Conservation (phyloP, 2,113 vertebrate species). For the Pardalotus punctatus region DNA sequence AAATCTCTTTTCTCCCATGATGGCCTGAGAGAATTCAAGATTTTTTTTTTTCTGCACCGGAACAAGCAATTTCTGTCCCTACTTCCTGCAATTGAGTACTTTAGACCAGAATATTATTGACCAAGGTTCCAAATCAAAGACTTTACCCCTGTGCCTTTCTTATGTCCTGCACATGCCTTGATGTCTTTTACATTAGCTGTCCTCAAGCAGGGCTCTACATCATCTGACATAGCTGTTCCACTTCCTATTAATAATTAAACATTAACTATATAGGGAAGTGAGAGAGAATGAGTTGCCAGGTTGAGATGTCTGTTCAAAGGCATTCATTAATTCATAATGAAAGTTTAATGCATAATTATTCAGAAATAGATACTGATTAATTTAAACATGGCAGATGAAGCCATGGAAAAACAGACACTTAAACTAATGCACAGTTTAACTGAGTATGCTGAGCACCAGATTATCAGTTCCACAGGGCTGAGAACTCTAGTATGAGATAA, state of each 20-base stretch:
- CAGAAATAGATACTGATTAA: constrained; percentile 12
- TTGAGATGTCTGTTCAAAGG: constrained; percentile 22
- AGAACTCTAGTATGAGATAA: not conserved
- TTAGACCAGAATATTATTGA: not conserved
- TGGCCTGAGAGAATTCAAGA: too few species aligned
- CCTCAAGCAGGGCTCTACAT: not conserved
- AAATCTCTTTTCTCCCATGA: not conserved
- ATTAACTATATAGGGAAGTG: not conserved
- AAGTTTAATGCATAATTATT: constrained; percentile 10
- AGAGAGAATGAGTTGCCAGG: not conserved
- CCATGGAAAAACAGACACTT: not conserved
- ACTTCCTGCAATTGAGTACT: not conserved
- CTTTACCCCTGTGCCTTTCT: not conserved
- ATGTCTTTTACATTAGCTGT: not conserved
- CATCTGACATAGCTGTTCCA: not conserved
- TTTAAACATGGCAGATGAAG: not conserved
- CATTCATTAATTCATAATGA: constrained; percentile 29
- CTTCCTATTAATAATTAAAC: constrained; percentile 38
- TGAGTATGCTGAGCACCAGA: not conserved
- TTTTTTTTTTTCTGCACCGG: too few species aligned
- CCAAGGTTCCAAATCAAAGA: not conserved
- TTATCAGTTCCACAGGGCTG: not conserved
- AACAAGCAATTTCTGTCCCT: not conserved
- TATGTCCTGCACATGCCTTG: not conserved
- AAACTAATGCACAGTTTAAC: not conserved